Conservation (phyloP, 2,113 vertebrate species). For the Mellivora capensis region DNA sequence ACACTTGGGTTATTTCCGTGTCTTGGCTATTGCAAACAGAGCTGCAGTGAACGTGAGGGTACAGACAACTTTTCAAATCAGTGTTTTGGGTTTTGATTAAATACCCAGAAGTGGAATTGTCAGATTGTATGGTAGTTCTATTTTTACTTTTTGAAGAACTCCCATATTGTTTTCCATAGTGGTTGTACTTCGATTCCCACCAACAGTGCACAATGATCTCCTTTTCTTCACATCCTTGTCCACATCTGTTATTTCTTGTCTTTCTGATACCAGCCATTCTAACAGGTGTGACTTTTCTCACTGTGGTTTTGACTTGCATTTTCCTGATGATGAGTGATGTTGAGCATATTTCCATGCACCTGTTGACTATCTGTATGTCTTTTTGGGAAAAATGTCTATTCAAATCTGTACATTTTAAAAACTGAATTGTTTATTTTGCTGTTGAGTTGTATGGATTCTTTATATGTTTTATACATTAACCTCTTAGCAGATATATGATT, state of each 20-base stretch:
- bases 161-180: background rate
- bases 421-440: background rate
- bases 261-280: background rate
- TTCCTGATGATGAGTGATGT: background rate
- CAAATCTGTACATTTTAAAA: background rate
- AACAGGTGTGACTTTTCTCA: background rate
- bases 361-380: background rate
- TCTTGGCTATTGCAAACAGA: background rate
- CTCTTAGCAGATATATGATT: background rate
- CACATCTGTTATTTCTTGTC: background rate
- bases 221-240: background rate
- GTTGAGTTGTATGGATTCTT: background rate
- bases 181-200: background rate
- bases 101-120: background rate
- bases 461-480: background rate
- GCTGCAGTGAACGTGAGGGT: background rate
- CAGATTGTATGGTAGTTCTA: background rate
- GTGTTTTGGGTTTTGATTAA: background rate
- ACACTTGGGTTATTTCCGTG: background rate
- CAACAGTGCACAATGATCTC: background rate
- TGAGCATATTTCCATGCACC: background rate
- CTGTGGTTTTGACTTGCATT: background rate
- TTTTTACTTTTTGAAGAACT: background rate
- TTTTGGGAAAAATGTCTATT: background rate
- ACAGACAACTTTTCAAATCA: background rate